Conservation (phyloP, 2,888 invertebrate species). For the Fissipunctia ypsillon region DNA sequence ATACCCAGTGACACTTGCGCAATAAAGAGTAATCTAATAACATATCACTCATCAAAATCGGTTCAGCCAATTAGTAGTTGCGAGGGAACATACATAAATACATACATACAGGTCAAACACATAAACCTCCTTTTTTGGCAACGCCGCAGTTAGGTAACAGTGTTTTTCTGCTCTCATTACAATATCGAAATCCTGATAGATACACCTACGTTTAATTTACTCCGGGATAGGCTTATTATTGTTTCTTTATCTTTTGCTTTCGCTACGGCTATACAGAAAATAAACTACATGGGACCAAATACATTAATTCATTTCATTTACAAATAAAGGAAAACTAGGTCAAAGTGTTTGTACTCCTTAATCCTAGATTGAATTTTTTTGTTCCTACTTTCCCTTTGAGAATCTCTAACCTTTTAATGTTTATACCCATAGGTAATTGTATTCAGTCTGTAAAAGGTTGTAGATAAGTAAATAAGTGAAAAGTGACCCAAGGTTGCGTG, state of each 20-base stretch:
- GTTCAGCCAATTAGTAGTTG: no score
- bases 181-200: constrained; percentile 1
- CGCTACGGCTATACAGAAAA: background rate
- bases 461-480: constrained; percentile 52
- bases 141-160: no score
- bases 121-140: no score
- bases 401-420: constrained; percentile 25
- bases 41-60: no score
- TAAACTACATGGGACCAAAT: constrained; percentile 6
- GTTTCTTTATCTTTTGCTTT: background rate
- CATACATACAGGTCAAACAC: no score
- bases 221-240: background rate
- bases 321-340: constrained; percentile 33
- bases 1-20: no score
- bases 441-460: constrained; percentile 33
- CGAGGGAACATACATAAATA: no score
- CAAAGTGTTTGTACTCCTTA: constrained; percentile 13
- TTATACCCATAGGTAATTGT: constrained; percentile 34
- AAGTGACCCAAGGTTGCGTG: constrained; percentile 73
- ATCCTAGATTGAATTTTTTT: background rate
- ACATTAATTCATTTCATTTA: constrained; percentile 25
- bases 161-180: background rate
- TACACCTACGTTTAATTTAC: constrained; percentile 12
- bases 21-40: no score
- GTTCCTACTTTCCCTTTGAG: constrained; percentile 11